Evolutionary conservation across 2,797 vertebrate species (phyloP).

Genomic region (Sparidentex hasta): DNA sequence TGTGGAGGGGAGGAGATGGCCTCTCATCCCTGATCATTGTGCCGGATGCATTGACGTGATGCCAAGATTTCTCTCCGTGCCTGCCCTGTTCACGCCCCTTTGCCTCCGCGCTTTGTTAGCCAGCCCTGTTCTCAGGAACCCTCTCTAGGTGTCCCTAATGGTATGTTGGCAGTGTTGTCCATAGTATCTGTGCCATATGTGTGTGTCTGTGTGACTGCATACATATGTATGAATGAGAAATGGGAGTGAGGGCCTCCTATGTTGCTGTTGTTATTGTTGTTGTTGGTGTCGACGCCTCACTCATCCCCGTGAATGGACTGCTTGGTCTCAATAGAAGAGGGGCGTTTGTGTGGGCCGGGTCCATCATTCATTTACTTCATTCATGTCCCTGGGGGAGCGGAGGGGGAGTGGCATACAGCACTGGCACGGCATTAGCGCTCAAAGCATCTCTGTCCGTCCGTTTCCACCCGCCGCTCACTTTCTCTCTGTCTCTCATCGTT

Average conservation of each 20-base stretch:
- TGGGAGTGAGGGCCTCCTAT: slow-evolving; percentile 77
- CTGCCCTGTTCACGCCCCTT: slow-evolving; percentile 71
- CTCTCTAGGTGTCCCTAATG: slow-evolving; percentile 80
- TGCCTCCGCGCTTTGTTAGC: slow-evolving; percentile 76
- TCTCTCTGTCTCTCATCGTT: slow-evolving; percentile 57
- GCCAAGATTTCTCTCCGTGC: slow-evolving; percentile 77
- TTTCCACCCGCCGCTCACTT: slow-evolving; percentile 58
- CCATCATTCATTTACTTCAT: slow-evolving; percentile 85
- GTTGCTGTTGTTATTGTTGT: slow-evolving; percentile 85
- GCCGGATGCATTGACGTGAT: slow-evolving; percentile 76
- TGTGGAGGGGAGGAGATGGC: slow-evolving; percentile 75
- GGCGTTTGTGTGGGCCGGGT: slow-evolving; percentile 80
- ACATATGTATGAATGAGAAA: slow-evolving; percentile 79
- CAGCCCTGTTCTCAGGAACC: slow-evolving; percentile 83
- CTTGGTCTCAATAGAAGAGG: slow-evolving; percentile 79
- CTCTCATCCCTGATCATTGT: slow-evolving; percentile 78
- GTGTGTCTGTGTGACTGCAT: slow-evolving; percentile 71
- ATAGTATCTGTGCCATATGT: slow-evolving; percentile 73
- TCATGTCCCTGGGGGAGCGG: slow-evolving; percentile 72
- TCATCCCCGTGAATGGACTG: slow-evolving; percentile 83
- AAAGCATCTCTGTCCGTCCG: slow-evolving; percentile 59
- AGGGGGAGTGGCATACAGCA: slow-evolving; percentile 75
- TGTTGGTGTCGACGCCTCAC: slow-evolving; percentile 84
- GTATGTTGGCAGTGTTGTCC: slow-evolving; percentile 75
- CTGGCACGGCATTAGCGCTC: slow-evolving; percentile 64